Evolutionary conservation across 2,797 vertebrate genomes (phyloP).

Genomic region (Enteromius anoplus): DNA sequence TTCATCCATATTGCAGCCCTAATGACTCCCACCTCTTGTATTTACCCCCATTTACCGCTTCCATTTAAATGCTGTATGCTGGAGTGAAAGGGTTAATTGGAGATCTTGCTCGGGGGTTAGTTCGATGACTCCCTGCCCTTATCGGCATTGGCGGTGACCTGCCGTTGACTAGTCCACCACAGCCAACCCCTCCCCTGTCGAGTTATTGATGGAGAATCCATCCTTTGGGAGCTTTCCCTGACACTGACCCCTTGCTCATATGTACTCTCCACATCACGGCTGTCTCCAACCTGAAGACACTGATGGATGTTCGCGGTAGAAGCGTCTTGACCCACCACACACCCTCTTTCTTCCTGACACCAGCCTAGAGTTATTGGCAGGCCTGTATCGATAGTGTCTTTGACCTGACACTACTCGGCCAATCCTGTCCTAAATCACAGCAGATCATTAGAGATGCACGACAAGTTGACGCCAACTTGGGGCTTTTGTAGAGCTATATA

Average conservation of each 20-base stretch:
- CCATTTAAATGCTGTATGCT: slow-evolving; percentile 16
- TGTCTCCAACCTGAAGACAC: slow-evolving; percentile 35
- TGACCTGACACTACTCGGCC: slow-evolving; percentile 64
- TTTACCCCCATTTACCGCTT: slow-evolving; percentile 41
- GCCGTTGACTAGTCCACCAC: slow-evolving; percentile 63
- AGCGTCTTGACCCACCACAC: slow-evolving; percentile 7
- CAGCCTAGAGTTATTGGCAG: slow-evolving; percentile 51
- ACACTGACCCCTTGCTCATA: slow-evolving; percentile 47
- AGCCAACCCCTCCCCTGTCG: slow-evolving; percentile 53
- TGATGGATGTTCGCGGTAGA: slow-evolving; percentile 39
- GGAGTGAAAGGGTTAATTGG: slow-evolving; percentile 77
- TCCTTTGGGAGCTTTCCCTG: slow-evolving; percentile 42
- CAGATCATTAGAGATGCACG: slow-evolving; percentile 53
- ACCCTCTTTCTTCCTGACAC: slow-evolving; percentile 39
- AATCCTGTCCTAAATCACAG: slow-evolving; percentile 50
- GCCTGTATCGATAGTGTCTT: slow-evolving; percentile 48
- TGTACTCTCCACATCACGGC: slow-evolving; percentile 29
- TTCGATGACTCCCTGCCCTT: slow-evolving; percentile 76
- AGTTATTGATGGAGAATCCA: slow-evolving; percentile 35
- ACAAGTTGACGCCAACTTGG: slow-evolving; percentile 22
- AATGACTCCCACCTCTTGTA: slow-evolving; percentile 48
- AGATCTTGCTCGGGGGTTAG: slow-evolving; percentile 74
- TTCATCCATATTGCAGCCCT: slow-evolving; percentile 16
- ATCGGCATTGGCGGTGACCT: slow-evolving; percentile 78
- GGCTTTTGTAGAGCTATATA: neutral